Conservation (phyloP, 2,888 invertebrate genomes). For the Rhimphoctona megacephalus region DNA sequence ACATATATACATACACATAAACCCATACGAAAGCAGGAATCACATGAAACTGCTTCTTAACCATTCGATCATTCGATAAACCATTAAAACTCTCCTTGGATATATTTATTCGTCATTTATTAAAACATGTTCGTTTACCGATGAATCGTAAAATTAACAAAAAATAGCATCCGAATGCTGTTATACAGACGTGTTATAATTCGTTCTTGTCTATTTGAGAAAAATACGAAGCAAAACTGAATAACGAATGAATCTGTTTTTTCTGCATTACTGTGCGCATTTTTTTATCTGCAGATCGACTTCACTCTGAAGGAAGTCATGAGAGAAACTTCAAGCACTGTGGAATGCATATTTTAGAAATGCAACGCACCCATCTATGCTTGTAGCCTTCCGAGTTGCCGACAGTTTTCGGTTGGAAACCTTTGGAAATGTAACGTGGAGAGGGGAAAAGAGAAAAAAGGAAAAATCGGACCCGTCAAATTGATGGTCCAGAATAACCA, state of each 20-base stretch:
- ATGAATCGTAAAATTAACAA: constrained; percentile 36
- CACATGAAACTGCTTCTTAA: constrained; percentile 17
- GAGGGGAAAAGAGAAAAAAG: constrained; percentile 2
- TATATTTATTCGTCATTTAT: constrained; percentile 61
- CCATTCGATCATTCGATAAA: constrained; percentile 41
- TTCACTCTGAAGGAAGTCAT: constrained; percentile 44
- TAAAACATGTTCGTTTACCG: constrained; percentile 49
- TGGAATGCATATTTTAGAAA: constrained; percentile 48
- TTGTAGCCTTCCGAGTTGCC: constrained; percentile 45
- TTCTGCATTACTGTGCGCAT: not conserved
- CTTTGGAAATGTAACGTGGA: constrained; percentile 23
- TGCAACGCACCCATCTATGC: constrained; percentile 25
- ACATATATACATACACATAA: not conserved
- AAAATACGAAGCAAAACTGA: constrained; percentile 2
- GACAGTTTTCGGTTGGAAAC: constrained; percentile 61
- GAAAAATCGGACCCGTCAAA: constrained; percentile 37
- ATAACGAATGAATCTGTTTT: not conserved
- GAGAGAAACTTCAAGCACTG: constrained; percentile 48
- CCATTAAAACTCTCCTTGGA: constrained; percentile 30
- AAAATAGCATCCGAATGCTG: constrained; percentile 43
- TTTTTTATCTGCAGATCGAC: constrained; percentile 18
- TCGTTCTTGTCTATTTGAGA: constrained; percentile 8
- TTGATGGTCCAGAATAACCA: constrained; percentile 46
- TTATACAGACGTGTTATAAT: constrained; percentile 7
- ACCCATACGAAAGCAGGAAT: not conserved